Evolutionary conservation across 1,140 invertebrate genomes (phyloP).

Genomic region (Drosophila nigromelanica): DNA sequence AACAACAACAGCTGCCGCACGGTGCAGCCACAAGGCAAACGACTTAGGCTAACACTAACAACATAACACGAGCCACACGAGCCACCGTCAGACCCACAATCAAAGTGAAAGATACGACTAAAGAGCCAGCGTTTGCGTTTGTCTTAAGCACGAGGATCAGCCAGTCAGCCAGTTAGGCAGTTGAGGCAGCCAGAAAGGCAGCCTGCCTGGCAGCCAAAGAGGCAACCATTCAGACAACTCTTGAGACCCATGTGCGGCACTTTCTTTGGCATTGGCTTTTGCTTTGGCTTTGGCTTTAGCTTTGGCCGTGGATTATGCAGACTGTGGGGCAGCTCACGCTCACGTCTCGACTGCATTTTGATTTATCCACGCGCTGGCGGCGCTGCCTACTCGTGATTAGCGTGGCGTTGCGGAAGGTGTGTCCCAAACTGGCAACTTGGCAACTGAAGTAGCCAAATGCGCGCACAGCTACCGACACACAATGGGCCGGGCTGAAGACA

Average conservation of each 20-base stretch:
- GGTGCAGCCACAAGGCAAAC: conserved; percentile 40
- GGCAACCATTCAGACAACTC: conserved; percentile 23
- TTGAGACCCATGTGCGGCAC: conserved; percentile 59
- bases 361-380: conserved; percentile 77
- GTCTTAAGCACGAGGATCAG: conserved; percentile 66
- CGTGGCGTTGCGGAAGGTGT: conserved; percentile 77
- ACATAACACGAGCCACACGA: conserved; percentile 52
- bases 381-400: conserved; percentile 64
- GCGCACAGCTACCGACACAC: conserved; percentile 40
- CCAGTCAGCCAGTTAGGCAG: conserved; percentile 38
- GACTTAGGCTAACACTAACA: conserved; percentile 51
- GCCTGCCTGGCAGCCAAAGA: conserved; percentile 38
- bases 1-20: conserved; percentile 31
- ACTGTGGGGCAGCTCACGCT: conserved; percentile 36
- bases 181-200: conserved; percentile 19
- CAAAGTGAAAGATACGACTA: conserved; percentile 81
- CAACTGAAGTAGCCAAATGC: conserved; percentile 78
- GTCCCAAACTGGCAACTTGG: conserved; percentile 74
- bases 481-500: conserved; percentile 20
- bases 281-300: conserved; percentile 40
- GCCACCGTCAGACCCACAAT: conserved; percentile 63
- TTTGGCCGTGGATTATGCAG: conserved; percentile 65
- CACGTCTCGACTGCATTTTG: conserved; percentile 75
- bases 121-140: conserved; percentile 75
- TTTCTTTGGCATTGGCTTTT: conserved; percentile 57